phyloP scores from a whole-genome alignment of 2,113 vertebrate genomes.

The Limnothrissa miodon region DNA sequence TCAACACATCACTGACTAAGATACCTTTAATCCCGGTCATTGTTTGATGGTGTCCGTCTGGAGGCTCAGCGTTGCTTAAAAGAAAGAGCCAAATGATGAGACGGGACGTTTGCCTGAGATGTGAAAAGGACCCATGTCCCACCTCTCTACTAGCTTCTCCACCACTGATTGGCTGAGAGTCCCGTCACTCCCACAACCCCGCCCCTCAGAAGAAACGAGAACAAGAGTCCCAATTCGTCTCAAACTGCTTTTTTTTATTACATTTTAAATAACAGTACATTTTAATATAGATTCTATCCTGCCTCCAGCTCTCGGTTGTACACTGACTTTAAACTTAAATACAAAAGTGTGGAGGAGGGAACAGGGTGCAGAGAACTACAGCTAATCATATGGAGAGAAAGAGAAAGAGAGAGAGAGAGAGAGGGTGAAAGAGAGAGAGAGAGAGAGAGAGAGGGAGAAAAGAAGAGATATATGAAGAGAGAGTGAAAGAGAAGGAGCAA shows the following conservation, averaged over 20 bases:
- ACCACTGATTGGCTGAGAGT: neutral
- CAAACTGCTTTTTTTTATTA: constrained; percentile 99
- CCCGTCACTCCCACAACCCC: too few relatives aligned
- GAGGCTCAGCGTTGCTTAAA: too few relatives aligned
- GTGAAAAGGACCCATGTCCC: too few relatives aligned
- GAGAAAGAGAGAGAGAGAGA: constrained; percentile 65
- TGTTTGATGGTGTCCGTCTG: too few relatives aligned
- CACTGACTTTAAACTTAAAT: constrained; percentile 99
- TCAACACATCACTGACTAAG: too few relatives aligned
- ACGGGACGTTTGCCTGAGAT: too few relatives aligned
- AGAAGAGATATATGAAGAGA: neutral
- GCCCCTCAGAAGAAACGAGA: neutral
- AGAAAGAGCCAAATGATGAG: too few relatives aligned
- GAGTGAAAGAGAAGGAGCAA: neutral
- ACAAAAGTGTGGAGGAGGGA: constrained; percentile 93
- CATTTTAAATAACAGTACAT: constrained; percentile 99
- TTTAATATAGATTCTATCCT: constrained; percentile 99
- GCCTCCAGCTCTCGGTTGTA: constrained; percentile 99
- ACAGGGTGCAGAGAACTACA: constrained; percentile 90
- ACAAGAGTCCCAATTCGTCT: constrained; percentile 78
- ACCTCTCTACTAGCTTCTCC: too few relatives aligned
- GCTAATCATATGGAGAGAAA: constrained; percentile 82
- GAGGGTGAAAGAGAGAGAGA: constrained; percentile 68
- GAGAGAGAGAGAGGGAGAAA: neutral
- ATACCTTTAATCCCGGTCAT: too few relatives aligned